Conservation (phyloP, 2,113 vertebrate species). For the Rousettus leschenaultii region DNA sequence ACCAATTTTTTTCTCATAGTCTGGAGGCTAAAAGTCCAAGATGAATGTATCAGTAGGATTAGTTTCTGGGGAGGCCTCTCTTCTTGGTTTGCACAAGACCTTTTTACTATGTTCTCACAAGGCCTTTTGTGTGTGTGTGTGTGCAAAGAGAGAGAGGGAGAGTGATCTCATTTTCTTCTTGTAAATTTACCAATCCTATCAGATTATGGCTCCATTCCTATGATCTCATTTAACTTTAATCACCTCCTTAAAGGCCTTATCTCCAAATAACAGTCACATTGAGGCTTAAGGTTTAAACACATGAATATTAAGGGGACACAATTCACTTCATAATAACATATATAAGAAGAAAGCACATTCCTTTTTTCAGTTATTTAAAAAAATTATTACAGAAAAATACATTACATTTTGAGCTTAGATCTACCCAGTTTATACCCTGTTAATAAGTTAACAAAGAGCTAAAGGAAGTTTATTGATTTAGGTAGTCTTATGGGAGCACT, state of each 20-base stretch:
- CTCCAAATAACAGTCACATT: neutral
- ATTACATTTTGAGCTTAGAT: neutral
- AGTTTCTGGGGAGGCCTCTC: neutral
- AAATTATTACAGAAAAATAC: neutral
- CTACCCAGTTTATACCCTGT: neutral
- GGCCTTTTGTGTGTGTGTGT: neutral
- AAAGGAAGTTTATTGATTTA: neutral
- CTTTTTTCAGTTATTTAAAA: neutral
- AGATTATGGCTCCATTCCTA: neutral
- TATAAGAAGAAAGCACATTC: neutral
- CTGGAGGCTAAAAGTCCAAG: neutral
- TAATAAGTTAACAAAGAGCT: neutral
- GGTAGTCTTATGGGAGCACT: neutral
- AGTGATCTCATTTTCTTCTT: neutral
- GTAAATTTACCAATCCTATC: neutral
- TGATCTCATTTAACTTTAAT: neutral
- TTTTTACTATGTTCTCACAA: neutral
- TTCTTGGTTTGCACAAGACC: neutral
- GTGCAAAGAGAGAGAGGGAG: neutral
- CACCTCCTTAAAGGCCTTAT: neutral
- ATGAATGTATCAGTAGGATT: neutral
- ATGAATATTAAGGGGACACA: neutral
- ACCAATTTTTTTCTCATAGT: neutral
- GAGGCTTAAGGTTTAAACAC: neutral
- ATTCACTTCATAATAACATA: neutral